Conservation (phyloP, 2,888 invertebrate genomes). For the Pseudococcus longispinus region DNA sequence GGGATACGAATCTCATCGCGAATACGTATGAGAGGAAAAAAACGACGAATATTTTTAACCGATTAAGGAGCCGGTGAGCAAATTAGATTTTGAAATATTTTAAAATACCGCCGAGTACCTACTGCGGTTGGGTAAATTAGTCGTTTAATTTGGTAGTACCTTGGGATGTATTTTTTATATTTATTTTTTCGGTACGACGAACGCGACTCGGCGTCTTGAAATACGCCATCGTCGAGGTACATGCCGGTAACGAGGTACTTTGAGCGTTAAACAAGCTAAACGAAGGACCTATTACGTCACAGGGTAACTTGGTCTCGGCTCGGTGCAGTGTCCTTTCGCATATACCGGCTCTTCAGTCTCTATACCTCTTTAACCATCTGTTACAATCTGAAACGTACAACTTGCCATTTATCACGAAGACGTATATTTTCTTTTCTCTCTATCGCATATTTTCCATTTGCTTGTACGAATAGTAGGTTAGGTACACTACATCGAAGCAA, state of each 20-base stretch:
- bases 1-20: too few relatives aligned
- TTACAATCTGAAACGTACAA: conserved; percentile 32
- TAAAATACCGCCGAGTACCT: background rate
- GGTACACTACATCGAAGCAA: background rate
- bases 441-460: conserved; percentile 25
- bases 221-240: background rate
- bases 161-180: background rate
- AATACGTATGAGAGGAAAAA: too few relatives aligned
- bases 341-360: background rate
- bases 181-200: background rate
- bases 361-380: background rate
- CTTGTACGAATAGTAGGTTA: background rate
- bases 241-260: background rate
- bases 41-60: too few relatives aligned
- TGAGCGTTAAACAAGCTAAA: conserved; percentile 24
- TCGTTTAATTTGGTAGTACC: background rate
- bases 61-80: too few relatives aligned
- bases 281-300: conserved; percentile 30
- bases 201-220: background rate
- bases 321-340: background rate
- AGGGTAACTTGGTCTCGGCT: too few relatives aligned
- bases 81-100: background rate
- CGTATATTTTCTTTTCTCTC: conserved; percentile 9
- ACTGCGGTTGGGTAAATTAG: background rate
- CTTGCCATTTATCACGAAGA: conserved; percentile 22